phyloP scores from a whole-genome alignment of 1,140 invertebrate species.

The Pygmarrhopalites habei region DNA sequence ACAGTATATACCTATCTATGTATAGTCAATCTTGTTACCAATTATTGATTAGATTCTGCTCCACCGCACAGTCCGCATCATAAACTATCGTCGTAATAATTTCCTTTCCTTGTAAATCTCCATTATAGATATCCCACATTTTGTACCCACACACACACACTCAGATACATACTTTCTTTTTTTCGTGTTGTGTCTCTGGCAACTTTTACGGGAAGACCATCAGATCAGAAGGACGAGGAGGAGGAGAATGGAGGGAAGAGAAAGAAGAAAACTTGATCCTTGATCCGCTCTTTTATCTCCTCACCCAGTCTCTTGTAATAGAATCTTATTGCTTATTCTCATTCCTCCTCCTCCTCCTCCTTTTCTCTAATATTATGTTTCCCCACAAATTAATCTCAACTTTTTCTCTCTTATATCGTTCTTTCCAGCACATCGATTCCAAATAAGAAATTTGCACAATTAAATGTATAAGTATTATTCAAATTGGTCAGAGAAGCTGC shows the following conservation, averaged over 20 bases:
- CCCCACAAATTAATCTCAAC: not conserved
- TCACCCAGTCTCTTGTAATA: too few relatives aligned
- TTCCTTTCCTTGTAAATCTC: conserved; percentile 20
- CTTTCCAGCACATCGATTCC: not conserved
- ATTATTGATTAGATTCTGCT: conserved; percentile 9
- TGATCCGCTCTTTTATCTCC: too few relatives aligned
- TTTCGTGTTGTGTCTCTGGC: too few relatives aligned
- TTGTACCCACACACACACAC: too few relatives aligned
- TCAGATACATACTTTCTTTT: too few relatives aligned
- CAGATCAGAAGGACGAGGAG: too few relatives aligned
- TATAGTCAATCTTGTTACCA: too few relatives aligned
- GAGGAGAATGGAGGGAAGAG: too few relatives aligned
- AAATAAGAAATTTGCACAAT: not conserved
- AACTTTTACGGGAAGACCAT: too few relatives aligned
- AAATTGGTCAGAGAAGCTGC: too few relatives aligned
- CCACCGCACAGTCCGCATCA: conserved; percentile 3
- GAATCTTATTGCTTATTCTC: not conserved
- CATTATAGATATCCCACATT: conserved; percentile 20
- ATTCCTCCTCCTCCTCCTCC: not conserved
- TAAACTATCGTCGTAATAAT: conserved; percentile 27
- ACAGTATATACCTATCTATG: too few relatives aligned
- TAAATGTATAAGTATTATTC: conserved; percentile 4
- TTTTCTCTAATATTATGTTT: not conserved
- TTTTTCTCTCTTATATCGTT: not conserved
- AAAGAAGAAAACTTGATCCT: too few relatives aligned